Percentiles rank a stretch among this genome's conserved stretches.
These are phyloP conservation scores for Polypedilum pembai DNA, from an alignment of 1,140 invertebrate species.

Conservation along the genomic window DNA sequence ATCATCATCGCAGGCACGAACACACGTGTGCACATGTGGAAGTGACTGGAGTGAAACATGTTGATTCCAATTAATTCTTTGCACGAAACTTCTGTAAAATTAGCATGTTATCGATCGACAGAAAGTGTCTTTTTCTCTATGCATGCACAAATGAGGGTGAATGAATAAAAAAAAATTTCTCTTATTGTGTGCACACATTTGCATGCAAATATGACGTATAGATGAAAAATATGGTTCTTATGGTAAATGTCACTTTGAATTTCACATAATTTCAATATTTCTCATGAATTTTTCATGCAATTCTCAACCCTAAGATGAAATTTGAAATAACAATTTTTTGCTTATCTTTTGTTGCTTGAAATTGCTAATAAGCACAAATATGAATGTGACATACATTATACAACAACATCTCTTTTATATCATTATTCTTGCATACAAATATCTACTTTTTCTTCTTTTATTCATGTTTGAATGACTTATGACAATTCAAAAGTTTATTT, in stretches of 20 bases:
- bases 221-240: background rate
- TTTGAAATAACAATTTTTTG: background rate
- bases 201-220: slow-evolving; percentile 24
- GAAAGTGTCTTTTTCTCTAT: background rate
- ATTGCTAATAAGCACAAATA: background rate
- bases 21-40: background rate
- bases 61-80: slow-evolving; percentile 6
- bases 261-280: slow-evolving; percentile 5
- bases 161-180: background rate
- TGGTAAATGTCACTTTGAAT: slow-evolving; percentile 3
- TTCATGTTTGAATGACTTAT: background rate
- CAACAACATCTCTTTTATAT: background rate
- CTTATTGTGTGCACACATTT: background rate
- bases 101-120: background rate
- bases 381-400: background rate
- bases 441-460: background rate
- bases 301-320: background rate
- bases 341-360: background rate
- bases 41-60: background rate
- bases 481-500: too few relatives aligned
- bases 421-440: background rate
- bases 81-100: background rate
- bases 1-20: background rate
- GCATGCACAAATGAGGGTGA: background rate
- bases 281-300: slow-evolving; percentile 11